Evolutionary conservation across 2,113 vertebrate genomes (phyloP).

Genomic region (Potamarius usumacintae): DNA sequence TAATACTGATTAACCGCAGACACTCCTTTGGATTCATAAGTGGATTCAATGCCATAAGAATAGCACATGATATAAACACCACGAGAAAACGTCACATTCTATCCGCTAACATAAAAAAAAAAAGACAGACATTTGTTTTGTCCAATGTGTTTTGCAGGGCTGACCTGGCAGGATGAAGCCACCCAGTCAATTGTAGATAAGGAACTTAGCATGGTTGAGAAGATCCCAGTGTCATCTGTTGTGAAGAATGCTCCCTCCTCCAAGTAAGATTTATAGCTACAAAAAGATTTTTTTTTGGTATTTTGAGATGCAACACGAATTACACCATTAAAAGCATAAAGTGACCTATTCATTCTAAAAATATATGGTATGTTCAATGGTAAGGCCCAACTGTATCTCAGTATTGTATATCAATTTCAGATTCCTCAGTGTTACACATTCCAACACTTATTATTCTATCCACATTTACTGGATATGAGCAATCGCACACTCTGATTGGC

Average conservation of each 20-base stretch:
- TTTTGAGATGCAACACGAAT: not conserved
- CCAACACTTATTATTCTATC: not conserved
- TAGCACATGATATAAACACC: not conserved
- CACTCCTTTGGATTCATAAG: not conserved
- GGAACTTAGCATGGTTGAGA: constrained; percentile 86
- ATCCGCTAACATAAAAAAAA: not conserved
- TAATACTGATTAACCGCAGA: not conserved
- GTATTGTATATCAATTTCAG: not conserved
- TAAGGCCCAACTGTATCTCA: not conserved
- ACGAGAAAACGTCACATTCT: not conserved
- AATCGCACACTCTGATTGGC: too few relatives aligned
- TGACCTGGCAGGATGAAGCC: constrained; percentile 89
- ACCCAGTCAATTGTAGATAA: constrained; percentile 86
- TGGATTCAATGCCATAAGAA: constrained; percentile 9
- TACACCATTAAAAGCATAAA: not conserved
- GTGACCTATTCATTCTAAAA: not conserved
- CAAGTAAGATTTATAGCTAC: constrained; percentile 72
- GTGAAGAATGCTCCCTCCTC: constrained; percentile 60
- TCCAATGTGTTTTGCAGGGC: constrained; percentile 69
- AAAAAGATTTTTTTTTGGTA: not conserved
- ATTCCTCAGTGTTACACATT: not conserved
- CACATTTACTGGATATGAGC: not conserved
- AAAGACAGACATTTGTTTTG: not conserved
- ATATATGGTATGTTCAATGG: not conserved
- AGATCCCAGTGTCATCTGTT: constrained; percentile 56